Conservation (phyloP, 1,140 invertebrate genomes). For the Habropoda laboriosa region DNA sequence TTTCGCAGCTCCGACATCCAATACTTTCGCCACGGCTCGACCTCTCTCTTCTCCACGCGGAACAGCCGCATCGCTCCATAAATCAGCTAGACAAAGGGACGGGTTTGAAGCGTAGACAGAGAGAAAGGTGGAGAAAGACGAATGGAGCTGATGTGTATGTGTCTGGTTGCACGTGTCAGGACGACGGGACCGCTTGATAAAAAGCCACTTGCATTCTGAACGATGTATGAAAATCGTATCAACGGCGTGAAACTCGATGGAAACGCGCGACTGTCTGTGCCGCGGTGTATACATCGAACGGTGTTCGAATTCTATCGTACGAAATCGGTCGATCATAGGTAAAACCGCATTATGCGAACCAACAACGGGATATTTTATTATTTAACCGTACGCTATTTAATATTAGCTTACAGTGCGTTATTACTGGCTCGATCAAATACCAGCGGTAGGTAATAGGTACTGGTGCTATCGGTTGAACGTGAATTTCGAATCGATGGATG, state of each 20-base stretch:
- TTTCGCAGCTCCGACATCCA: not conserved
- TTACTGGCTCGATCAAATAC: not conserved
- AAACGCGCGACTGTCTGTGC: not conserved
- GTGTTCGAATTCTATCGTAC: not conserved
- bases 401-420: conserved; percentile 30
- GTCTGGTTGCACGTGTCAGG: not conserved
- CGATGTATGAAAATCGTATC: conserved; percentile 28
- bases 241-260: not conserved
- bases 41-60: not conserved
- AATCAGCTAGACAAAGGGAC: conserved; percentile 38
- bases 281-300: too few species aligned
- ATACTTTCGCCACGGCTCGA: conserved; percentile 21
- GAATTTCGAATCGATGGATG: conserved; percentile 1
- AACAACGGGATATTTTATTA: conserved; percentile 22
- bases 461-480: not conserved
- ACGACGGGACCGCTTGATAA: conserved; percentile 4
- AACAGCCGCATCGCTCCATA: conserved; percentile 19
- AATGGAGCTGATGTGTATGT: not conserved
- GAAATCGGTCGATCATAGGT: not conserved
- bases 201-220: conserved; percentile 21
- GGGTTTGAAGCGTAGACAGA: conserved; percentile 10
- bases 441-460: too few species aligned
- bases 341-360: conserved; percentile 7
- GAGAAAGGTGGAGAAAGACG: not conserved
- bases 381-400: not conserved